Percentiles rank a stretch among this genome's conserved stretches.
phyloP scores from a whole-genome alignment of 53 echinoderm and acorn worm species.

The Apostichopus leukothele region DNA sequence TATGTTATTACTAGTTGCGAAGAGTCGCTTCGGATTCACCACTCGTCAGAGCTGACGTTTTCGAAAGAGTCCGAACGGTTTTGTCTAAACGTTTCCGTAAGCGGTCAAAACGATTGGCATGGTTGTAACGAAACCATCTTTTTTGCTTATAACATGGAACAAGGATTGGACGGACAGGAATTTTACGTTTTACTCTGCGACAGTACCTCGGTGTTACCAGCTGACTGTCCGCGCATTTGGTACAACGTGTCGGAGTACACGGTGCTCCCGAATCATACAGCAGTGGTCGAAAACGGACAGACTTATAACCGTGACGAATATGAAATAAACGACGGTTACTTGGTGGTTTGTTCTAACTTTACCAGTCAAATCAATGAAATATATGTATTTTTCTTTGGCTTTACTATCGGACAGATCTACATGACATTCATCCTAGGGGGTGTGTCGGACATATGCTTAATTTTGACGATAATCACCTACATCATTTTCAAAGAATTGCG shows the following conservation, averaged over 20 bases:
- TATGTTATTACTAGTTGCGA: not conserved
- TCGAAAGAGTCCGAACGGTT: not conserved
- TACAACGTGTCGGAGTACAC: slow-evolving; percentile 69
- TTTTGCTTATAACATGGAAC: slow-evolving; percentile 49
- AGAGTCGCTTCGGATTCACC: not conserved
- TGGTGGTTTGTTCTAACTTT: slow-evolving; percentile 68
- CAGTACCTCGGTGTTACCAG: slow-evolving; percentile 44
- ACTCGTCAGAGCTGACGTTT: slow-evolving; percentile 7
- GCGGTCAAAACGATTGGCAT: slow-evolving; percentile 18
- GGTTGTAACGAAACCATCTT: slow-evolving; percentile 57
- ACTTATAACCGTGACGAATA: slow-evolving; percentile 58
- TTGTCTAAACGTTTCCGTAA: slow-evolving; percentile 15
- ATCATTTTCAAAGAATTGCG: slow-evolving; percentile 75
- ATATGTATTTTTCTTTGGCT: slow-evolving; percentile 75
- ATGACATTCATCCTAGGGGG: slow-evolving; percentile 56
- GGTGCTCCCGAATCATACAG: slow-evolving; percentile 57
- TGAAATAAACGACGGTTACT: slow-evolving; percentile 39
- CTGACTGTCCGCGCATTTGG: slow-evolving; percentile 60
- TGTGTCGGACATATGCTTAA: slow-evolving; percentile 66
- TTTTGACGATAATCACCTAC: slow-evolving; percentile 78
- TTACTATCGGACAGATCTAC: slow-evolving; percentile 60
- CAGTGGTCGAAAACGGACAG: slow-evolving; percentile 45
- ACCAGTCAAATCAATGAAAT: slow-evolving; percentile 53
- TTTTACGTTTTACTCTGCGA: slow-evolving; percentile 78
- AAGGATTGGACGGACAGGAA: slow-evolving; percentile 30